Evolutionary conservation across 2,797 vertebrate genomes (phyloP), one percentile per base, ranked within the genome.

Genomic region (Paguma larvata): DNA sequence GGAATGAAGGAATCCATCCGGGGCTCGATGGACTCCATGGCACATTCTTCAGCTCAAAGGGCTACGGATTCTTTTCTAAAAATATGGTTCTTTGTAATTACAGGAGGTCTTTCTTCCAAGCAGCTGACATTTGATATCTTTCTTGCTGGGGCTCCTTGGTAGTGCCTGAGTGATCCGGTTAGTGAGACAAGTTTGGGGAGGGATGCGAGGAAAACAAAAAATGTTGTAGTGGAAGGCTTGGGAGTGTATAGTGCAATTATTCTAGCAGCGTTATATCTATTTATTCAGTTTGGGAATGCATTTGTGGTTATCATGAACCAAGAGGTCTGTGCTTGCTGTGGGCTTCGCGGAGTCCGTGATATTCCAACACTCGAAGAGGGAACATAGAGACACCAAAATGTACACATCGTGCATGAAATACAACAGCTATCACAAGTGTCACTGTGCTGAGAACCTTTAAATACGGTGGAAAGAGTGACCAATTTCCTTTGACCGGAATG

Each of bases 401-500:
- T 19, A n/a, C 0, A 6, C n/a, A 48, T 51, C 30, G 3, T 10
- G 18, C 7, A 21, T 12, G 5, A 84, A 44, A 87, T 67, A 86
- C 14, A 85, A 67, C n/a, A 72, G 32, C 5, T 51, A 63, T 23
- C 27, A 2, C 21, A 85, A 9, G 21, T 10, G 65, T 32, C 41
- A 25, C 32, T 56, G 1, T 80, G 25, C 6, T 92, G 59, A 73
- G 83, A 38, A 68, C 46, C 34, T 51, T 4, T 65, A 18, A 92
- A 23, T n/a, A 41, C 44, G 18, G 3, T 63, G 32, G 65, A 95
- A 67, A 44, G 48, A 94, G 25, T 15, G 51, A 62, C 34, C 6
- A 5, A 27, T 82, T 97, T 72, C 2, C 13, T 1, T 53, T 93
- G 21, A 59, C 2, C 21, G 67, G 30, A 92, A 92, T 95, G 84